These are phyloP conservation scores for Fundulus diaphanus DNA, from an alignment of 2,797 vertebrate species.

Conservation along the genomic window DNA sequence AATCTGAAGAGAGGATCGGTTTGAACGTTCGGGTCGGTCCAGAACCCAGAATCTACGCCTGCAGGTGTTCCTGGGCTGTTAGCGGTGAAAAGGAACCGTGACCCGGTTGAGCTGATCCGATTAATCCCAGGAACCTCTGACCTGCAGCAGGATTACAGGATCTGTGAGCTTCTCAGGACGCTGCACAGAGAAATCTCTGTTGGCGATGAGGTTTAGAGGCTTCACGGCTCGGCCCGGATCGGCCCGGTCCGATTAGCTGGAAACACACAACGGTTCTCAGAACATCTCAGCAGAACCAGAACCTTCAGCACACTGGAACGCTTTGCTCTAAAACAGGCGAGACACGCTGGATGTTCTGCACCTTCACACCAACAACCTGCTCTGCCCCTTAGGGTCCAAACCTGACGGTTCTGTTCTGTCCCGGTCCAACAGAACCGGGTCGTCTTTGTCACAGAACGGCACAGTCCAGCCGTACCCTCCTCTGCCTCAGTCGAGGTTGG, in stretches of 20 bases:
- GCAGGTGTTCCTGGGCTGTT: conserved; percentile 21
- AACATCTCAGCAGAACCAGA: too few relatives aligned
- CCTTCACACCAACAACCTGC: too few relatives aligned
- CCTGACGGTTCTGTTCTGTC: too few relatives aligned
- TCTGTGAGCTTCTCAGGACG: conserved; percentile 5
- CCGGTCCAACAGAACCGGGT: too few relatives aligned
- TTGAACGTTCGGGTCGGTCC: neutral
- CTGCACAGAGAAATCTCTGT: conserved; percentile 13
- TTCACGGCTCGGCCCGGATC: neutral
- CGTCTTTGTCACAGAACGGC: too few relatives aligned
- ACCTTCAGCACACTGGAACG: too few relatives aligned
- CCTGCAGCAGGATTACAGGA: conserved; percentile 31
- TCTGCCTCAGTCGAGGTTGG: too few relatives aligned
- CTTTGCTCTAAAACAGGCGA: too few relatives aligned
- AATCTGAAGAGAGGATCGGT: too few relatives aligned
- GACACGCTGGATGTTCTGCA: too few relatives aligned
- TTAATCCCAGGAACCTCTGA: conserved; percentile 25
- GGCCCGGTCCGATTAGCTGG: neutral
- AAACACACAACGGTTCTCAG: neutral
- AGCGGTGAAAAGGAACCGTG: conserved; percentile 16
- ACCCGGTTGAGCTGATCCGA: conserved; percentile 21
- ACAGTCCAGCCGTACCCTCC: too few relatives aligned
- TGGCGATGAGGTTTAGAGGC: neutral
- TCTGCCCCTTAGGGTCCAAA: too few relatives aligned
- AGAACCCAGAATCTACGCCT: conserved; percentile 21